Percentiles rank a stretch among this genome's conserved stretches.
phyloP scores from a whole-genome alignment of 2,888 invertebrate species.

The Drepana falcataria region DNA sequence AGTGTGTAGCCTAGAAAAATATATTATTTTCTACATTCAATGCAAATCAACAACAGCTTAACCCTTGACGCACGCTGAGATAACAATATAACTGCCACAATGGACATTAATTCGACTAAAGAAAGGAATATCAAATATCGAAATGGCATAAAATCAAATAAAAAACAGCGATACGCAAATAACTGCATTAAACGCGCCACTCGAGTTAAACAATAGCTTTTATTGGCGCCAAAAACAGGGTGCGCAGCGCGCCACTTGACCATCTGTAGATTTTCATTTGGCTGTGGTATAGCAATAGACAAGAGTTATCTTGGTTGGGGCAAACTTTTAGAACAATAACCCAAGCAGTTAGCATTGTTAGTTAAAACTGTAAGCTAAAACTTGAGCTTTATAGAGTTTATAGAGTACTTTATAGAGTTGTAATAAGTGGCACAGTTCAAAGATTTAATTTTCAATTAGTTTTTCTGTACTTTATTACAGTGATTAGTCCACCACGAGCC shows the following conservation, averaged over 20 bases:
- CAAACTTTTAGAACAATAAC: no score
- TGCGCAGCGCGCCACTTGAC: slow-evolving; percentile 43
- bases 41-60: no score
- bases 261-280: slow-evolving; percentile 40
- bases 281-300: neutral
- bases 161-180: slow-evolving; percentile 50
- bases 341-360: no score
- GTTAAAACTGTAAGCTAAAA: no score
- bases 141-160: slow-evolving; percentile 54
- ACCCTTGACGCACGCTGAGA: neutral
- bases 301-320: neutral
- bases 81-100: slow-evolving; percentile 1
- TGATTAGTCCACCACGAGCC: no score
- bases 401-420: no score
- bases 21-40: no score
- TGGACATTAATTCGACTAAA: neutral
- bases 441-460: no score
- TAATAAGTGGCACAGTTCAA: no score
- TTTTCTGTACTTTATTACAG: no score
- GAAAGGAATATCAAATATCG: slow-evolving; percentile 16
- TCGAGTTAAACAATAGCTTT: slow-evolving; percentile 58
- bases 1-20: no score
- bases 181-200: slow-evolving; percentile 57
- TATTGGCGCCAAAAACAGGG: slow-evolving; percentile 53
- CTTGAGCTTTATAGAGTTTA: no score